phyloP scores from a whole-genome alignment of 64 coral and sea anemone genomes.

The Montipora cactus region DNA sequence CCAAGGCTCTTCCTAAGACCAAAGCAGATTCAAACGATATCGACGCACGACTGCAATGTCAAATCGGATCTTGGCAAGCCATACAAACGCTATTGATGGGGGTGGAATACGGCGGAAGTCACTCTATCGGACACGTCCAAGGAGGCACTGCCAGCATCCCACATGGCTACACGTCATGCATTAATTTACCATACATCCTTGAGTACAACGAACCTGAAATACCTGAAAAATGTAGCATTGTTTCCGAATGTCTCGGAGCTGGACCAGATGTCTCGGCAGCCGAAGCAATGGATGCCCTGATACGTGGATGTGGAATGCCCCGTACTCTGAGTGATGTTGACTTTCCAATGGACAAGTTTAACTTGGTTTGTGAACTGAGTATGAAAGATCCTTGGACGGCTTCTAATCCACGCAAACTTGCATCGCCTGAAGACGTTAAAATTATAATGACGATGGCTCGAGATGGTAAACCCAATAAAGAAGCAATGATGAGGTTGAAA shows the following conservation, averaged over 20 bases:
- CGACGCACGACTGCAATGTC: slow-evolving; percentile 42
- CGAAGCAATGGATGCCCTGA: slow-evolving; percentile 40
- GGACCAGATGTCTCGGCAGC: slow-evolving; percentile 12
- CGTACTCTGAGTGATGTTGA: slow-evolving; percentile 34
- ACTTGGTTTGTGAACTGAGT: slow-evolving; percentile 33
- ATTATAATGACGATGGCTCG: slow-evolving; percentile 41
- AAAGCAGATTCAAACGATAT: slow-evolving; percentile 33
- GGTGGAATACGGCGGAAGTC: slow-evolving; percentile 34
- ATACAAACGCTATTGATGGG: slow-evolving; percentile 46
- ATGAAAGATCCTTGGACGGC: slow-evolving; percentile 48
- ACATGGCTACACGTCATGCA: slow-evolving; percentile 49
- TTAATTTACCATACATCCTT: slow-evolving; percentile 46
- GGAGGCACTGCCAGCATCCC: slow-evolving; percentile 35
- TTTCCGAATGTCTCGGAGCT: slow-evolving; percentile 40
- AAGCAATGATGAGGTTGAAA: slow-evolving; percentile 3
- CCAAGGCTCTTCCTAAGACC: slow-evolving; percentile 19
- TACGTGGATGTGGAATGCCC: slow-evolving; percentile 29
- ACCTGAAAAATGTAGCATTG: slow-evolving; percentile 22
- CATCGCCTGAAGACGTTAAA: slow-evolving; percentile 35
- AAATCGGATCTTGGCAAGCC: slow-evolving; percentile 53
- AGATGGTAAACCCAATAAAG: slow-evolving; percentile 37
- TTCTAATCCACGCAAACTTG: slow-evolving; percentile 41
- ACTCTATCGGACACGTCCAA: slow-evolving; percentile 31
- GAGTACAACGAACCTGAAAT: slow-evolving; percentile 48
- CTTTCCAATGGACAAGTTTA: slow-evolving; percentile 54